phyloP scores from a whole-genome alignment of 2,797 vertebrate species.

The Trichosurus vulpecula region DNA sequence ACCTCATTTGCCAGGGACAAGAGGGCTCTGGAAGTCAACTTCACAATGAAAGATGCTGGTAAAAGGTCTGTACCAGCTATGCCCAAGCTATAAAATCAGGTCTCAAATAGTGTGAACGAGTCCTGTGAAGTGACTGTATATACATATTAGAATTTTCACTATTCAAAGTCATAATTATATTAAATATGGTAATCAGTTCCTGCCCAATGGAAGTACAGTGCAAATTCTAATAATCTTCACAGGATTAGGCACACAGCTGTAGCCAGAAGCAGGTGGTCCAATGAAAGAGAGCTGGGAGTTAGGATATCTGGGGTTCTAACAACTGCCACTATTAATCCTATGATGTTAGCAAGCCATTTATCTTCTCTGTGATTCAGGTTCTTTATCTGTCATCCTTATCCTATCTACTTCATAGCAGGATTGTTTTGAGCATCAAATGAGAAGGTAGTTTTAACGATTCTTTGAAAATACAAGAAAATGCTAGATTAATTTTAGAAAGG shows the following conservation, averaged over 20 bases:
- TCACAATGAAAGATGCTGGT: background rate
- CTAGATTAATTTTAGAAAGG: background rate
- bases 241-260: background rate
- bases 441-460: background rate
- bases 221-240: background rate
- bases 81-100: background rate
- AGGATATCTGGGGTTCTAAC: background rate
- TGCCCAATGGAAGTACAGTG: background rate
- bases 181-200: background rate
- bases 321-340: background rate
- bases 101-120: background rate
- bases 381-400: background rate
- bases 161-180: background rate
- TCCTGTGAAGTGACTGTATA: background rate
- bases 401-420: background rate
- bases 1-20: background rate
- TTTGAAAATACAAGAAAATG: slow-evolving; percentile 11
- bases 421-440: background rate
- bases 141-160: background rate
- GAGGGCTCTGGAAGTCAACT: background rate
- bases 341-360: background rate
- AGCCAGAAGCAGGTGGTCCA: background rate
- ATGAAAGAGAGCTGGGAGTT: background rate
- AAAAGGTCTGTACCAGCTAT: background rate
- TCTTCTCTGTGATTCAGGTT: background rate